phyloP scores from a whole-genome alignment of 2,113 vertebrate genomes.

The Macquaria ambigua region DNA sequence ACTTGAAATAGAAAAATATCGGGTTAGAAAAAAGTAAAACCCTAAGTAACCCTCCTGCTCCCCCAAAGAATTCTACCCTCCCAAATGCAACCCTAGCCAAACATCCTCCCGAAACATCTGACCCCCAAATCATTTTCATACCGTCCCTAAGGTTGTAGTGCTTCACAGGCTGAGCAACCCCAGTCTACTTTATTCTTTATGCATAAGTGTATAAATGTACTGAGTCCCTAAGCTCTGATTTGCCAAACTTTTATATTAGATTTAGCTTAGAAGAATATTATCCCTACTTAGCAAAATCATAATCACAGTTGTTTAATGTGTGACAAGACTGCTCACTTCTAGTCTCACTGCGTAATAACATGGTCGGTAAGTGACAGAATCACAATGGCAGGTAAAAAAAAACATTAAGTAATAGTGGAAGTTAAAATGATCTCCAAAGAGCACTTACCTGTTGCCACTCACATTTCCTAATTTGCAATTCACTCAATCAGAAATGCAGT shows the following conservation, averaged over 20 bases:
- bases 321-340: constrained; percentile 13
- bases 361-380: background rate
- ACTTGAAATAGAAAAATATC: no score
- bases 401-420: background rate
- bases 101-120: no score
- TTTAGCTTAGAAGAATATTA: constrained; percentile 21
- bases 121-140: background rate
- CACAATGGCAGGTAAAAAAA: background rate
- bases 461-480: constrained; percentile 5
- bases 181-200: background rate
- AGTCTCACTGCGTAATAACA: constrained; percentile 8
- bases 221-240: constrained; percentile 11
- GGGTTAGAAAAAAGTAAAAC: no score
- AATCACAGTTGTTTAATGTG: constrained; percentile 8
- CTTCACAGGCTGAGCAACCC: background rate
- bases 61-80: no score
- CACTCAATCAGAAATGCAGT: background rate
- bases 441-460: background rate
- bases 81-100: no score
- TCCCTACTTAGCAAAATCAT: constrained; percentile 22
- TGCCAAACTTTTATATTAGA: constrained; percentile 24
- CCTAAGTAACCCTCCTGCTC: no score
- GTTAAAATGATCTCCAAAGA: constrained; percentile 8
- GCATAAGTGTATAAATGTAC: background rate
- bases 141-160: background rate